phyloP scores from a whole-genome alignment of 2,113 vertebrate genomes.

The Dinomys branickii region DNA sequence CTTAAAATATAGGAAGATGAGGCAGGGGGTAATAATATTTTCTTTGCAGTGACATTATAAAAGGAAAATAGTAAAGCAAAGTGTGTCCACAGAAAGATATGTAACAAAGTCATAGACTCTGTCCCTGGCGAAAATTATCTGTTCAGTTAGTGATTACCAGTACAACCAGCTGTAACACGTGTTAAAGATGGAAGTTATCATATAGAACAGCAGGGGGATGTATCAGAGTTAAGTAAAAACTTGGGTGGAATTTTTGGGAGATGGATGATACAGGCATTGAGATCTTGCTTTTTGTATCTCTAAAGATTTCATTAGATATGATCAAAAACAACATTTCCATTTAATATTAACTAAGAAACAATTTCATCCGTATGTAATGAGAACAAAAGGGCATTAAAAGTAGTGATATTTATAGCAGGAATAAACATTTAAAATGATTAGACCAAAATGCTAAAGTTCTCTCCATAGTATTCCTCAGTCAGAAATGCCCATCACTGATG shows the following conservation, averaged over 20 bases:
- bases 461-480: rapidly evolving
- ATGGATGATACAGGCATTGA: neutral
- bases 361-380: neutral
- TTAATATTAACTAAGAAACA: neutral
- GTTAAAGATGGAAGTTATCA: neutral
- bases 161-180: neutral
- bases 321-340: neutral
- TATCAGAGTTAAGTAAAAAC: neutral
- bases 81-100: neutral
- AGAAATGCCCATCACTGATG: neutral
- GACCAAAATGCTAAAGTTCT: neutral
- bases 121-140: neutral
- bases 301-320: neutral
- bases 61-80: neutral
- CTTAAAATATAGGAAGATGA: neutral
- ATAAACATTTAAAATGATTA: neutral
- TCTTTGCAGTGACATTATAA: neutral
- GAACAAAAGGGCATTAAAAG: neutral
- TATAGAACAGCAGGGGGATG: neutral
- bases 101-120: neutral
- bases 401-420: neutral
- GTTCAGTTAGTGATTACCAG: neutral
- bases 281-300: neutral
- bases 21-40: neutral
- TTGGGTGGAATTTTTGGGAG: neutral